phyloP scores from a whole-genome alignment of 2,888 invertebrate genomes.

The Stratiomys singularior region DNA sequence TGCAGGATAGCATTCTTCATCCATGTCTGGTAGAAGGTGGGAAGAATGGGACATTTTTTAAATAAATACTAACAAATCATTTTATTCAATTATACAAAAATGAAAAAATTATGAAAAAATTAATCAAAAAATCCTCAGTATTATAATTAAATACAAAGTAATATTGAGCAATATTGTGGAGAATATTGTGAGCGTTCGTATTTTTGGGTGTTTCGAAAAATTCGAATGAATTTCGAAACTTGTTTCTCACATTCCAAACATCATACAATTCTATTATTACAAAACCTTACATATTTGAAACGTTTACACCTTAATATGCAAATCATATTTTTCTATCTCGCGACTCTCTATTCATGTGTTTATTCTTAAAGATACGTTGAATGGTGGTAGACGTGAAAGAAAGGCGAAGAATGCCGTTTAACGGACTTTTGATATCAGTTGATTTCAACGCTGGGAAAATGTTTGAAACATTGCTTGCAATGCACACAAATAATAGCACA shows the following conservation, averaged over 20 bases:
- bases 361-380: background rate
- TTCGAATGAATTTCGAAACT: background rate
- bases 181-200: no score
- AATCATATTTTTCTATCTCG: background rate
- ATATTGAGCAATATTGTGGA: background rate
- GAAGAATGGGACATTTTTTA: background rate
- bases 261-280: background rate
- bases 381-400: background rate
- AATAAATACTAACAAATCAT: no score
- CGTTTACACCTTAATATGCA: constrained; percentile 1
- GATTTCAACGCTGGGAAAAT: constrained; percentile 20
- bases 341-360: background rate
- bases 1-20: constrained; percentile 87
- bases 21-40: constrained; percentile 75
- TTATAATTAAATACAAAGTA: no score
- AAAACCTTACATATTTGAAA: background rate
- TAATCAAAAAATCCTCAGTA: background rate
- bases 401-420: constrained; percentile 30
- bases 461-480: background rate
- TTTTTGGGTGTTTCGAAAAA: no score
- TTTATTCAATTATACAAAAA: background rate
- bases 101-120: background rate
- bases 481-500: constrained; percentile 7
- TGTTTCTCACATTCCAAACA: background rate
- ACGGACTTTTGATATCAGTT: constrained; percentile 35